Conservation (phyloP, 2,797 vertebrate species). For the Dallia pectoralis region DNA sequence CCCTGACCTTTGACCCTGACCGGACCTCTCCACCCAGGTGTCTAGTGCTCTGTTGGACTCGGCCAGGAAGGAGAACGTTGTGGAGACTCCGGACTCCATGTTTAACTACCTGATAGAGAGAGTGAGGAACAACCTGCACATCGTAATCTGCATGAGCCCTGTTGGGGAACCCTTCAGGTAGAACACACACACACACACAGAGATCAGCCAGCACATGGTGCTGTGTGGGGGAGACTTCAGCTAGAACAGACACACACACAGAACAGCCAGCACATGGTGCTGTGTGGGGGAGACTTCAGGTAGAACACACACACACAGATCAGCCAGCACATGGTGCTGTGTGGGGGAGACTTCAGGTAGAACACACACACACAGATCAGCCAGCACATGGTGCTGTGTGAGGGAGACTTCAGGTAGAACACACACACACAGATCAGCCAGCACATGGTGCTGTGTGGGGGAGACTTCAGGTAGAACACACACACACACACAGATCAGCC, state of each 20-base stretch:
- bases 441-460: constrained; percentile 85
- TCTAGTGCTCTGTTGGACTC: constrained; percentile 74
- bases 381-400: constrained; percentile 14
- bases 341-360: constrained; percentile 88
- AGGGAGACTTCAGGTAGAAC: constrained; percentile 84
- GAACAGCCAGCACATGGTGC: too few species aligned
- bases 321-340: constrained; percentile 87
- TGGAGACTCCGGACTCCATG: constrained; percentile 78
- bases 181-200: background rate
- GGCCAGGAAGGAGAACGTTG: constrained; percentile 75
- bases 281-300: constrained; percentile 76
- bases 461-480: constrained; percentile 81
- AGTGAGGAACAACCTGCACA: constrained; percentile 86
- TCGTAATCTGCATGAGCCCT: constrained; percentile 88
- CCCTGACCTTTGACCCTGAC: constrained; percentile 7
- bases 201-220: background rate
- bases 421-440: too few species aligned
- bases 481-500: background rate
- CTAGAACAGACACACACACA: constrained; percentile 52
- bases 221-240: constrained; percentile 79
- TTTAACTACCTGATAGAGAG: constrained; percentile 84
- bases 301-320: too few species aligned
- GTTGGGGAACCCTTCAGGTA: constrained; percentile 89
- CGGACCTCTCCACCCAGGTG: constrained; percentile 61
- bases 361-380: background rate